Percentiles rank a stretch among this genome's conserved stretches.
These are phyloP conservation scores for Clanis bilineata DNA, from an alignment of 2,888 invertebrate species.

Conservation along the genomic window DNA sequence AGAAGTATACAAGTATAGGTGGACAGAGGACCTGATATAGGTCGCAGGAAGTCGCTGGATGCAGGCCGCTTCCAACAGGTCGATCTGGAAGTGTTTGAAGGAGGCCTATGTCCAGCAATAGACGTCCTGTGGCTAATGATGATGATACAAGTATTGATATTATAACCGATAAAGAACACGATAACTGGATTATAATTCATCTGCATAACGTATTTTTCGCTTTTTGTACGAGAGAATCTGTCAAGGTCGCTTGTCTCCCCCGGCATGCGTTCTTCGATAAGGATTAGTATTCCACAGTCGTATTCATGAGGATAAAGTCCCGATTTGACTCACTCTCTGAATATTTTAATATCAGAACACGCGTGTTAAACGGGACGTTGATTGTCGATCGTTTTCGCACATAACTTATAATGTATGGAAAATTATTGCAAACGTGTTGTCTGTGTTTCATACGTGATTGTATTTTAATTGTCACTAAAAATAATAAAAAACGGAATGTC, in stretches of 20 bases:
- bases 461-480: too few relatives aligned
- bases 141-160: not conserved
- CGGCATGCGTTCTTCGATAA: constrained; percentile 12
- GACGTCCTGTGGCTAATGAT: too few relatives aligned
- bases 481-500: too few relatives aligned
- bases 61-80: too few relatives aligned
- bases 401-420: constrained; percentile 33
- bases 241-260: not conserved
- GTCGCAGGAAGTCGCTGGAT: too few relatives aligned
- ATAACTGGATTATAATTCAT: not conserved
- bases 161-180: not conserved
- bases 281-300: constrained; percentile 36
- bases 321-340: constrained; percentile 37
- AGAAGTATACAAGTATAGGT: too few relatives aligned
- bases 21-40: too few relatives aligned
- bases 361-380: constrained; percentile 31
- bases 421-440: not conserved
- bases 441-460: not conserved
- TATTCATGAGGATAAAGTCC: constrained; percentile 32
- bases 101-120: too few relatives aligned
- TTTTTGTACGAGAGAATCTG: not conserved
- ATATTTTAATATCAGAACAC: constrained; percentile 41
- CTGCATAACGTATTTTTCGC: not conserved
- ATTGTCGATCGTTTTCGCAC: constrained; percentile 38
- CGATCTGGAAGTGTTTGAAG: too few relatives aligned